A percentile compares a stretch with the other conserved stretches of the same genome.
phyloP scores from a whole-genome alignment of 2,797 vertebrate species.

The Enteromius treurensis region DNA sequence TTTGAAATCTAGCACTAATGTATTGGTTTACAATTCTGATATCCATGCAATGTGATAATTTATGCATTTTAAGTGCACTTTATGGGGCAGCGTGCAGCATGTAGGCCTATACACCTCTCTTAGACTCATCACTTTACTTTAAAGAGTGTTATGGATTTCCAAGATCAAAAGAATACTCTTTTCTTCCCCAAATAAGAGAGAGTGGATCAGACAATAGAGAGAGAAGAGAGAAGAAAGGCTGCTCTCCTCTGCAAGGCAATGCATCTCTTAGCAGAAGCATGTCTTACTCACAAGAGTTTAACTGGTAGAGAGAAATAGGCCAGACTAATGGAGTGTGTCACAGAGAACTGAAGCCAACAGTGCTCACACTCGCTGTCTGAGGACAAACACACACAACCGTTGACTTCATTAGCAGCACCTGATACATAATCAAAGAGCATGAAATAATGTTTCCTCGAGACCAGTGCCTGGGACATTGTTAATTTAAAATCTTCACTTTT shows the following conservation, averaged over 20 bases:
- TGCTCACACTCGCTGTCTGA: conserved; percentile 14
- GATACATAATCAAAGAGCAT: neutral
- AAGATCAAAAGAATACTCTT: neutral
- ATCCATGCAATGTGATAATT: neutral
- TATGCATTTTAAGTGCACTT: neutral
- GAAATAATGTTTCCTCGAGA: neutral
- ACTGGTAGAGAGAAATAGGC: conserved; percentile 11
- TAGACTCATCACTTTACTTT: conserved; percentile 4
- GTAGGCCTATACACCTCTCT: neutral
- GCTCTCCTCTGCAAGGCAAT: conserved; percentile 1
- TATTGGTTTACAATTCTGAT: neutral
- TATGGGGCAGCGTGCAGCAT: neutral
- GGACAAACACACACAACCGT: neutral
- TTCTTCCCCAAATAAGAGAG: neutral
- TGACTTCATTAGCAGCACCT: conserved; percentile 11
- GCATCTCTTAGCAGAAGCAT: neutral
- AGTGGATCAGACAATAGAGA: neutral
- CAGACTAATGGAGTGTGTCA: conserved; percentile 51
- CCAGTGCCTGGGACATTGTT: neutral
- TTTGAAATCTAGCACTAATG: neutral
- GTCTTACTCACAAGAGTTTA: conserved; percentile 14
- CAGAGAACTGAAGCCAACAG: conserved; percentile 49
- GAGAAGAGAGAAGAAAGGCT: neutral
- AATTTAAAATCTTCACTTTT: neutral
- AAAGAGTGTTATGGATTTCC: conserved; percentile 24